Evolutionary conservation across 2,888 invertebrate genomes (phyloP), one percentile per base, ranked within the genome.

Genomic region (Rhopalosiphum nymphaeae): DNA sequence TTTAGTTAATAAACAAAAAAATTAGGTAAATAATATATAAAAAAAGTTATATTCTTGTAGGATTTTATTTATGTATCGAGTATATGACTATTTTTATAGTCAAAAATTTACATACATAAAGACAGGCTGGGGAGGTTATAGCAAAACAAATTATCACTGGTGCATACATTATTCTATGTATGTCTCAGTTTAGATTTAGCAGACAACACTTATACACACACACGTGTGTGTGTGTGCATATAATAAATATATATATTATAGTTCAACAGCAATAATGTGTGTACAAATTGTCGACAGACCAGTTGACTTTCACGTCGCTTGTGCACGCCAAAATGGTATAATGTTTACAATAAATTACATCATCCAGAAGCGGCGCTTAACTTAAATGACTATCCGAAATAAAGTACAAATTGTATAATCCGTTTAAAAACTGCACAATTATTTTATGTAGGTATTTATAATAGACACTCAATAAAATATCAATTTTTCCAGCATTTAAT

Each of bases 291-390:
- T 36, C 21, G 78, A 36, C 36, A 78, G 36, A 78, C 78, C 36
- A 25, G 61, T 90, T 49, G 26, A 90, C 90, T 90, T 90, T 67
- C 61, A 90, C 61, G 44, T 67, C 49, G n/a, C 44, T 56, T 26
- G 29, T 29, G 29, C n/a, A 25, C 67, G 49, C 26, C 53, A 53
- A 90, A 46, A 49, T 67, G 36, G 49, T 67, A n/a, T 49, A 49
- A 78, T 49, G n/a, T 90, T 90, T 49, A n/a, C n/a, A n/a, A 46
- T 49, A 90, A 67, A 90, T 90, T 90, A n/a, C 90, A 90, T 90
- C 90, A 90, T 67, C 25, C 67, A 9, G 36, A 4, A 25, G n/a
- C 67, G 67, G 10, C 67, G 5, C 11, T 53, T 53, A 53, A 53
- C 21, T 21, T 21, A 53, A 53, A 3, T 9, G 26, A 25, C 67